phyloP scores from a whole-genome alignment of 2,888 invertebrate genomes.

The Panopea generosa region DNA sequence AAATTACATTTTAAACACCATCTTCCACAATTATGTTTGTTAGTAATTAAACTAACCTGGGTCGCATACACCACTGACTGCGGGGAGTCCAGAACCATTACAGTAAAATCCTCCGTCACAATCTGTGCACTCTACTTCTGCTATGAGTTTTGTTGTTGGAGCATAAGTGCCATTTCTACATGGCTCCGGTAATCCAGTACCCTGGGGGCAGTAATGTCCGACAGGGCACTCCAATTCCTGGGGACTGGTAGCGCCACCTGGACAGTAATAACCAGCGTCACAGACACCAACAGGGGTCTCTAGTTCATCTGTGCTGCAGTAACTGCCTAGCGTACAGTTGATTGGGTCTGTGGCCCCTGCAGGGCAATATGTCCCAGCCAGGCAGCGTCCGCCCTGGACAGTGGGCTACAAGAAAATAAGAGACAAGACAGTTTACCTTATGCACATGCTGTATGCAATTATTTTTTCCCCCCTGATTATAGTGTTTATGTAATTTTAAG shows the following conservation, averaged over 20 bases:
- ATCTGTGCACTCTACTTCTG: slow-evolving; percentile 69
- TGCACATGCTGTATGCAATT: neutral
- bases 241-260: slow-evolving; percentile 68
- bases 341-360: slow-evolving; percentile 74
- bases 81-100: slow-evolving; percentile 75
- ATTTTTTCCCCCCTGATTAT: neutral
- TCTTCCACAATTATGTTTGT: no score
- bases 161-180: slow-evolving; percentile 83
- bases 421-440: neutral
- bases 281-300: slow-evolving; percentile 74
- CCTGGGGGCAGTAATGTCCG: slow-evolving; percentile 77
- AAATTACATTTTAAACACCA: no score
- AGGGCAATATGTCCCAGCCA: slow-evolving; percentile 80
- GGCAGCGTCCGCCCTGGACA: slow-evolving; percentile 79
- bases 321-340: slow-evolving; percentile 80
- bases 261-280: slow-evolving; percentile 79
- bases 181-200: slow-evolving; percentile 74
- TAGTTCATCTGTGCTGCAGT: slow-evolving; percentile 78
- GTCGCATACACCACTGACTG: slow-evolving; percentile 73
- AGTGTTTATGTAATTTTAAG: neutral
- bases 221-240: slow-evolving; percentile 71
- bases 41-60: slow-evolving; percentile 73
- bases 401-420: slow-evolving; percentile 69
- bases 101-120: slow-evolving; percentile 80
- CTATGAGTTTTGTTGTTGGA: slow-evolving; percentile 56